Evolutionary conservation across 1,140 invertebrate species (phyloP), one percentile per base, ranked within the genome.

Genomic region (Anoplolepis gracilipes): DNA sequence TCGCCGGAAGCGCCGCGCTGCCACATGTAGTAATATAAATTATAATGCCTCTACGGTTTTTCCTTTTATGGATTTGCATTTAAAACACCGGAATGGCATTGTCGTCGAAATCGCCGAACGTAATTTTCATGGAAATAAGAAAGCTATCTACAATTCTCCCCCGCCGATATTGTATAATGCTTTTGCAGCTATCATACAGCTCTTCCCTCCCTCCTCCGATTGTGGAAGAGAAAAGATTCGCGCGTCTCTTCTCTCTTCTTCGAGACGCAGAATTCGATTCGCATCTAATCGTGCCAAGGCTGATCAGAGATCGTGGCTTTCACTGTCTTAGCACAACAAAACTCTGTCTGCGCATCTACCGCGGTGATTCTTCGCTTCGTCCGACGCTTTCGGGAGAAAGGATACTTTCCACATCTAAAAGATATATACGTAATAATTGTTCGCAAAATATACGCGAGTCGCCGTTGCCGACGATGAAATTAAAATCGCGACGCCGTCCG

Each of bases 1-100:
- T 90, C 93, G 90, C 89, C 94, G 94, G 94, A 94, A 94, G 93
- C 92, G 92, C 92, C 91, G 92, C 93, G 92, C 93, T 94, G 93
- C 93, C 92, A 94, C 94, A 94, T 94, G 94, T 94, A 94, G 93
- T 94, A 94, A 94, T 94, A 94, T 94, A 94, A 94, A 94, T 94
- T 94, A 94, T 94, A 94, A 94, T 94, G 94, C 93, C 93, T 92
- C 93, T 94, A 94, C 94, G 94, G 93, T 93, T 94, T 93, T 93
- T 93, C 92, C 93, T 92, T 93, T 92, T 88, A 92, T 89, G 91
- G 93, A 94, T 94, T 94, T 94, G 93, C 93, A 94, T 94, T 94
- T 94, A 93, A 93, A 91, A 92, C 88, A 88, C 85, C 86, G 90
- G 91, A 91, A 91, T 91, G 69, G 86, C 84, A 93, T 92, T 93